phyloP scores from a whole-genome alignment of 2,113 vertebrate species.

The Pao palembangensis region DNA sequence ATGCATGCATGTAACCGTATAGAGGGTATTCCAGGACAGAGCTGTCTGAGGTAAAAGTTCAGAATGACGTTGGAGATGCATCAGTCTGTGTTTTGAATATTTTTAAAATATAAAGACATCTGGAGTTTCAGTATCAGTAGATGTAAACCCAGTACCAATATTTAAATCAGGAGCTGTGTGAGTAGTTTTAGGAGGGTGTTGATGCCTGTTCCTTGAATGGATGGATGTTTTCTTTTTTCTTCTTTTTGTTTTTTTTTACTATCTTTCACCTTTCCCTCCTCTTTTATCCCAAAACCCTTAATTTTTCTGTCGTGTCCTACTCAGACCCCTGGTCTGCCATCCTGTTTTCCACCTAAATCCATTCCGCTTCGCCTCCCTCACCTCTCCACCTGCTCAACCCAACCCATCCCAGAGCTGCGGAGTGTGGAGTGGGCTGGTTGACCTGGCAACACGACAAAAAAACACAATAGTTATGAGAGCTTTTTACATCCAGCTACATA shows the following conservation, averaged over 20 bases:
- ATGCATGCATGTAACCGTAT: slow-evolving; percentile 30
- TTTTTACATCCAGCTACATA: slow-evolving; percentile 53
- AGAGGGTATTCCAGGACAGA: slow-evolving; percentile 43
- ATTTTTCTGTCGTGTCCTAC: too few relatives aligned
- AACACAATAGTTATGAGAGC: slow-evolving; percentile 55
- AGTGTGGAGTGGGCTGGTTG: slow-evolving; percentile 68
- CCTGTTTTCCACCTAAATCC: slow-evolving; percentile 9
- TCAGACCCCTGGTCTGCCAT: slow-evolving; percentile 8
- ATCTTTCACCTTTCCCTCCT: slow-evolving; percentile 14
- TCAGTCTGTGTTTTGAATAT: too few relatives aligned
- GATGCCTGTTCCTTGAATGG: neutral
- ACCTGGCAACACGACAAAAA: slow-evolving; percentile 61
- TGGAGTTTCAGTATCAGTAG: too few relatives aligned
- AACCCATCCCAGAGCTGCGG: slow-evolving; percentile 47
- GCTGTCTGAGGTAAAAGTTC: too few relatives aligned
- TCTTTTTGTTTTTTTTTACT: too few relatives aligned
- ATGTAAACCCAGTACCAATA: too few relatives aligned
- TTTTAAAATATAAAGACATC: too few relatives aligned
- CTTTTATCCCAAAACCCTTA: slow-evolving; percentile 3
- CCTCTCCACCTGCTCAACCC: slow-evolving; percentile 53
- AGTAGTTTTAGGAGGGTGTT: too few relatives aligned
- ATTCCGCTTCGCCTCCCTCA: slow-evolving; percentile 47
- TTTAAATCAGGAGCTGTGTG: too few relatives aligned
- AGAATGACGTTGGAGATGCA: too few relatives aligned
- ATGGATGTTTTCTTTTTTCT: neutral